phyloP scores from a whole-genome alignment of 2,888 invertebrate species.

The Argyra leucocephala region DNA sequence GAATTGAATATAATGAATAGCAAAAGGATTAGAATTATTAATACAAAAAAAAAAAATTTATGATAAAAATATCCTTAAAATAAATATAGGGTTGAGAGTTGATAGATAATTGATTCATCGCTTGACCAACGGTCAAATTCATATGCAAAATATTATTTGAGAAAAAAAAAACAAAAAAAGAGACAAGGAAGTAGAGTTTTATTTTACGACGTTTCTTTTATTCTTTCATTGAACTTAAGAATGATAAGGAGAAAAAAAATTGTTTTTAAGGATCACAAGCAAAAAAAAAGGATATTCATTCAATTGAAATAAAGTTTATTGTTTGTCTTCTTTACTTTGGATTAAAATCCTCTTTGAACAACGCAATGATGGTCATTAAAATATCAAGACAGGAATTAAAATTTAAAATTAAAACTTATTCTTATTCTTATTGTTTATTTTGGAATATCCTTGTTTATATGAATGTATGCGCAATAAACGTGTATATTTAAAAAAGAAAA shows the following conservation, averaged over 20 bases:
- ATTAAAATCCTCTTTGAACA: not conserved
- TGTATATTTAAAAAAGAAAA: no score
- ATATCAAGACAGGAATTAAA: not conserved
- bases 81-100: not conserved
- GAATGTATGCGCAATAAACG: no score
- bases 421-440: no score
- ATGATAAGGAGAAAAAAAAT: no score
- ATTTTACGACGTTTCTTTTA: not conserved
- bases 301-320: not conserved
- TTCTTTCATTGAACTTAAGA: no score
- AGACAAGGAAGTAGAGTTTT: not conserved
- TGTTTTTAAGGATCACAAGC: no score
- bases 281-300: no score
- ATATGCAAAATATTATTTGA: not conserved
- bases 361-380: slow-evolving; percentile 6
- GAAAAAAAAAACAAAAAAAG: not conserved
- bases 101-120: slow-evolving; percentile 29
- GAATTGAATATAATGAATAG: not conserved
- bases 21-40: slow-evolving; percentile 9
- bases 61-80: not conserved
- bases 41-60: not conserved
- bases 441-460: no score
- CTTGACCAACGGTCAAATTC: slow-evolving; percentile 29
- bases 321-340: no score
- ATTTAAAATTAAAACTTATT: no score